Evolutionary conservation across 1,140 invertebrate genomes (phyloP), one percentile per base, ranked within the genome.

Genomic region (Heterodera schachtii): DNA sequence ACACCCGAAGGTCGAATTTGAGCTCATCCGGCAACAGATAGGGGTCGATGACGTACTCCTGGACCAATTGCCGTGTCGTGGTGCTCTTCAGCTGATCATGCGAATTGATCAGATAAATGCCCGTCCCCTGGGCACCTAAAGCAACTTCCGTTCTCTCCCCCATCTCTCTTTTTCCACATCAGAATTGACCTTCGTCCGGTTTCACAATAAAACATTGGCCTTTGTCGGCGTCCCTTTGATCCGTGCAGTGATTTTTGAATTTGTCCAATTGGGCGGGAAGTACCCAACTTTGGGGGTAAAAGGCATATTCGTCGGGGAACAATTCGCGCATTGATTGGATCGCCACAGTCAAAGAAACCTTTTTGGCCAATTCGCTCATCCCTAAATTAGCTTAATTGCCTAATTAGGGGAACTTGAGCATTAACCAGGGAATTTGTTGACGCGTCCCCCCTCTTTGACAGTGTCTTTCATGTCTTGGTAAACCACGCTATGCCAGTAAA

Each of bases 1-100:
- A 92, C 7, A 92, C 88, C 5, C 92, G 85, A 6, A 92, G 90
- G 84, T 92, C 92, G 84, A 92, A 92, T 85, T 92, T 92, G 44
- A 90, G 88, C 49, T 87, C 87, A 74, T 92, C 91, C 31, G 78
- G 11, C 46, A 92, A 86, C 44, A 92, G 80, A 81, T 91, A 89
- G 19, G 92, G 92, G 83, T 90, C 89, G 43, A 19, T 46, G 19
- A 83, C 80, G 83, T 92, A 92, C 83, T 92, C 91, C 85, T 92
- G 91, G 46, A 91, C 87, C 21, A 92, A 87, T 79, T 91, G 90
- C 8, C 81, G 80, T 11, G 88, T 85, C 6, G 73, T 57, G 8
- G 75, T 73, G 46, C 83, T 80, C n/a, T 79, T 76, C 75, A 92
- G 90, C 41, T 91, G 87, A 13, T 84, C 80, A 4, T 91, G 88